Percentiles rank a stretch among this genome's conserved stretches.
phyloP scores from a whole-genome alignment of 2,113 vertebrate species.

The Equus quagga region DNA sequence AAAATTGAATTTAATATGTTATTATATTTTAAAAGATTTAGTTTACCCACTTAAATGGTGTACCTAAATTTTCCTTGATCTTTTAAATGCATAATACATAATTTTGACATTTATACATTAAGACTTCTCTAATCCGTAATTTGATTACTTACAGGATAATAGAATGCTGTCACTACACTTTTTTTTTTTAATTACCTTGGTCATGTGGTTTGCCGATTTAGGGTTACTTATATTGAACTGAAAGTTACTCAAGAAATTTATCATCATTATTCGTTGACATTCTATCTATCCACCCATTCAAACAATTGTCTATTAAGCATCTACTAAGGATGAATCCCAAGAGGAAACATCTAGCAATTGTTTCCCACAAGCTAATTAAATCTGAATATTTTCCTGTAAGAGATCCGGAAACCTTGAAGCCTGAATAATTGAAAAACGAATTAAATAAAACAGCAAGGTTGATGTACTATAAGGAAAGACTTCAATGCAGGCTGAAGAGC shows the following conservation, averaged over 20 bases:
- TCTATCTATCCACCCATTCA: neutral
- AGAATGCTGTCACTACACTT: neutral
- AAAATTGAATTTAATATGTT: neutral
- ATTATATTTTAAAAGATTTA: neutral
- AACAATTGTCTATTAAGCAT: conserved; percentile 11
- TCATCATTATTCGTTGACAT: conserved; percentile 36
- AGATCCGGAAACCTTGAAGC: conserved; percentile 20
- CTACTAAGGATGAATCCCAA: neutral
- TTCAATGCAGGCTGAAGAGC: neutral
- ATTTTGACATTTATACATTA: neutral
- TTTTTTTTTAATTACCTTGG: neutral
- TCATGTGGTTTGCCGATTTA: conserved; percentile 22
- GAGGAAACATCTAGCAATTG: neutral
- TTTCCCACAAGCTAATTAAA: conserved; percentile 40
- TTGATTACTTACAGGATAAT: conserved; percentile 32
- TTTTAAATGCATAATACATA: neutral
- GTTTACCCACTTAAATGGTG: neutral
- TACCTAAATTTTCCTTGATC: neutral
- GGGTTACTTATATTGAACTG: neutral
- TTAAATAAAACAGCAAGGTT: neutral
- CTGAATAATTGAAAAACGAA: conserved; percentile 62
- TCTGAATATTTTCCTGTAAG: conserved; percentile 43
- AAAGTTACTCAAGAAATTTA: conserved; percentile 45
- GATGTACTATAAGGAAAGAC: neutral
- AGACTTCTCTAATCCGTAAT: neutral